Evolutionary conservation across 2,113 vertebrate genomes (phyloP), one percentile per base, ranked within the genome.

Genomic region (Pseudorectes ferrugineus): DNA sequence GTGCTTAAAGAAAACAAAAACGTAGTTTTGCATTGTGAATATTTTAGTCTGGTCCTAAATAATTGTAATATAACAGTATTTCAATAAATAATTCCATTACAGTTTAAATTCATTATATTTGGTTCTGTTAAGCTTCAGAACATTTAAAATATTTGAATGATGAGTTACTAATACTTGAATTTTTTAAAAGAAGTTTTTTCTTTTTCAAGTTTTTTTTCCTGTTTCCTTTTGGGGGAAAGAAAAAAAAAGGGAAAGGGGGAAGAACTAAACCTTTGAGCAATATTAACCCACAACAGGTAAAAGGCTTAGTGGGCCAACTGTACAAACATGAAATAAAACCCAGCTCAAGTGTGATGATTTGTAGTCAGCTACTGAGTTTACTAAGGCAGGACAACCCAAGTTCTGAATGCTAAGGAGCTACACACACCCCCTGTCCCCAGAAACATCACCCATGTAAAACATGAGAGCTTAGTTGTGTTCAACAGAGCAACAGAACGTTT

Each of bases 1-100:
- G 98, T 99, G 99, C 99, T 99, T 97, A 58, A 97, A 94, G 55
- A 96, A 92, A 96, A 54, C 51, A 92, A 95, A 85, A 91, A 38
- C 0, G 1, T 5, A 58, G 17, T 78, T 96, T 95, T 87, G 26
- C 63, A 49, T 68, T 31, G 43, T 63, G 49, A 89, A 45, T 78
- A 38, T 57, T 92, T 79, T 35, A 78, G 43, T 57, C 52, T 40
- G n/a, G 12, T 88, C 42, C 10, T 61, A 88, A 83, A 68, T 54
- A 2, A 68, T 8, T 92, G 58, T 33, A 91, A 42, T 28, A 33
- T 6, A 75, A 52, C 12, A 74, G 19, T 11, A 85, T 45, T 85
- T 72, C 51, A 74, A 17, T 22, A 73, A 80, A 35, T 43, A 84
- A 63, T 19, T 61, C 25, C 3, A 59, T 36, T 68, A 38, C 11